Evolutionary conservation across 2,113 vertebrate species (phyloP).

Genomic region (Tragelaphus strepsiceros): DNA sequence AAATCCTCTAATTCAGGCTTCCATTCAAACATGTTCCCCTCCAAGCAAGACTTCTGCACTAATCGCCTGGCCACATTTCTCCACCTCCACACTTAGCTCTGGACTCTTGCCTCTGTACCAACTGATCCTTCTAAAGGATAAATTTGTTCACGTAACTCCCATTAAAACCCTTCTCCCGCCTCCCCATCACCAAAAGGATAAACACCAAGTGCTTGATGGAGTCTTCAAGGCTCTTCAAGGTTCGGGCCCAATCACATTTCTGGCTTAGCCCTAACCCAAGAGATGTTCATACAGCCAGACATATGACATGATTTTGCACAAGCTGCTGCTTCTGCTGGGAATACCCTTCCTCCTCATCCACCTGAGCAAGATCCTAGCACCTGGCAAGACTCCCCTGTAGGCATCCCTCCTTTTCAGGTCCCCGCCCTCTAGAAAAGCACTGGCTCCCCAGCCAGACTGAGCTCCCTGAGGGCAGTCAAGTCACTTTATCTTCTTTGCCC

Average conservation of each 20-base stretch:
- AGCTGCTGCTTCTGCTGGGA: not conserved
- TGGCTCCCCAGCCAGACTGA: not conserved
- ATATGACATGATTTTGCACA: not conserved
- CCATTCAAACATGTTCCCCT: not conserved
- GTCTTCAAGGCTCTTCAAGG: not conserved
- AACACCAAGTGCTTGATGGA: not conserved
- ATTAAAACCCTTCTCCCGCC: not conserved
- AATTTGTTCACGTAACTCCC: not conserved
- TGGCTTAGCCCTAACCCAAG: not conserved
- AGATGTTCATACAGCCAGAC: not conserved
- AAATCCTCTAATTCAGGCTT: not conserved
- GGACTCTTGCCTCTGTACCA: not conserved
- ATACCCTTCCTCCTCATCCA: not conserved
- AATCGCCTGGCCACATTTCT: not conserved
- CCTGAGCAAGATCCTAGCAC: not conserved
- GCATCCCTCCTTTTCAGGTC: not conserved
- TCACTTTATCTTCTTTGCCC: not conserved
- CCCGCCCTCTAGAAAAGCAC: not conserved
- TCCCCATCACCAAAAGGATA: not conserved
- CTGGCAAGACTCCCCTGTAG: not conserved
- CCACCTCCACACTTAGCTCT: not conserved
- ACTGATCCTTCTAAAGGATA: not conserved
- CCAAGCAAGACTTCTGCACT: not conserved
- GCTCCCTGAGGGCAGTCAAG: not conserved
- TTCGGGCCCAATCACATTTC: rapidly evolving